phyloP scores from a whole-genome alignment of 2,888 invertebrate genomes.

The Hydrotaea cyrtoneurina region DNA sequence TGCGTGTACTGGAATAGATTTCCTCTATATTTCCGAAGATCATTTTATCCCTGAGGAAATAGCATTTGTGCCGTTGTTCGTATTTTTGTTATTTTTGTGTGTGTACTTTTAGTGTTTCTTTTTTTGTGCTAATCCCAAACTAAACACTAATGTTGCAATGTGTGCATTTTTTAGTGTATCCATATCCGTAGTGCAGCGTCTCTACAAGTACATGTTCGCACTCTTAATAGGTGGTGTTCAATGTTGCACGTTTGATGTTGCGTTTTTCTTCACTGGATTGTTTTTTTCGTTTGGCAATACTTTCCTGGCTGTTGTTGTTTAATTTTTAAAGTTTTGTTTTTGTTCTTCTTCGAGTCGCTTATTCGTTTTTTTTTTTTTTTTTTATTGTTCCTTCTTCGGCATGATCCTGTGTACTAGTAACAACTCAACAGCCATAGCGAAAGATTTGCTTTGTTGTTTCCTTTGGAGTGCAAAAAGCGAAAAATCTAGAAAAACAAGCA shows the following conservation, averaged over 20 bases:
- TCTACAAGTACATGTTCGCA: slow-evolving; percentile 31
- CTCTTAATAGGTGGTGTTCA: slow-evolving; percentile 41
- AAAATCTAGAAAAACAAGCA: neutral
- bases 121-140: slow-evolving; percentile 46
- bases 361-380: slow-evolving; percentile 21
- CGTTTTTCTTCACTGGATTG: slow-evolving; percentile 31
- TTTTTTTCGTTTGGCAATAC: neutral
- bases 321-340: slow-evolving; percentile 51
- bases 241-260: slow-evolving; percentile 48
- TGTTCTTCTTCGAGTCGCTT: neutral
- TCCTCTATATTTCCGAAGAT: too few relatives aligned
- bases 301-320: slow-evolving; percentile 31
- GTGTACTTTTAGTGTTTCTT: neutral
- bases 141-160: slow-evolving; percentile 10
- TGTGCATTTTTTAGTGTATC: slow-evolving; percentile 18
- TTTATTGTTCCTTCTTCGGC: slow-evolving; percentile 9
- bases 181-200: slow-evolving; percentile 14
- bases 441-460: slow-evolving; percentile 50
- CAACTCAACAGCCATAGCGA: slow-evolving; percentile 48
- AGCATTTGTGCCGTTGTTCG: too few relatives aligned
- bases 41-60: too few relatives aligned
- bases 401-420: slow-evolving; percentile 24
- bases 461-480: neutral
- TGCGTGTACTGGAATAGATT: too few relatives aligned
- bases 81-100: neutral